Conservation (phyloP, 2,888 invertebrate genomes). For the Seira musarum region DNA sequence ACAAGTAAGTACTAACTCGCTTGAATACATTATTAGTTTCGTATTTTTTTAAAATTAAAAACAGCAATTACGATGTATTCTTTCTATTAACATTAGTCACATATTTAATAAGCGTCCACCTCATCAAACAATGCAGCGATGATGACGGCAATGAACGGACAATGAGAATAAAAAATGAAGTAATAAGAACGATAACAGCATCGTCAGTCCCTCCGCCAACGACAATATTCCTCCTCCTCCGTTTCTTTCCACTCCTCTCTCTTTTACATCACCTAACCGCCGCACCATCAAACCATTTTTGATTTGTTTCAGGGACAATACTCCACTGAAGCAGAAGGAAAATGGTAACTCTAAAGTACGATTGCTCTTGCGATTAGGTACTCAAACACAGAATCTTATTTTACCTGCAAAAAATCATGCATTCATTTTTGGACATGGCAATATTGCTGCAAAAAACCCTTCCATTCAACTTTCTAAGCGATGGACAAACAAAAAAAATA, state of each 20-base stretch:
- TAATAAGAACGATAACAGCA: conserved; percentile 3
- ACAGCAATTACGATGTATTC: too few species aligned
- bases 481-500: neutral
- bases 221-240: neutral
- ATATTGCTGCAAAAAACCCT: neutral
- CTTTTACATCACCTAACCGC: conserved; percentile 5
- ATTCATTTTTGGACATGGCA: neutral
- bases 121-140: neutral
- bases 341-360: neutral
- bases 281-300: conserved; percentile 41
- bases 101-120: neutral
- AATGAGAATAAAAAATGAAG: neutral
- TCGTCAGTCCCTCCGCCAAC: neutral
- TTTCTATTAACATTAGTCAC: too few species aligned
- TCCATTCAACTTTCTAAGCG: conserved; percentile 2
- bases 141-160: conserved; percentile 7
- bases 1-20: too few species aligned
- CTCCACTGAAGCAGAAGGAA: neutral
- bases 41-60: too few species aligned
- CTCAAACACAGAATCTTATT: neutral
- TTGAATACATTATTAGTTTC: too few species aligned
- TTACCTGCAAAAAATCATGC: neutral
- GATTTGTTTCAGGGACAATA: conserved; percentile 54
- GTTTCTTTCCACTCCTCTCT: conserved; percentile 3
- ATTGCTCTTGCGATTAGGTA: too few species aligned